Evolutionary conservation across 2,113 vertebrate species (phyloP), one percentile per base, ranked within the genome.

Genomic region (Pterophyllum scalare): DNA sequence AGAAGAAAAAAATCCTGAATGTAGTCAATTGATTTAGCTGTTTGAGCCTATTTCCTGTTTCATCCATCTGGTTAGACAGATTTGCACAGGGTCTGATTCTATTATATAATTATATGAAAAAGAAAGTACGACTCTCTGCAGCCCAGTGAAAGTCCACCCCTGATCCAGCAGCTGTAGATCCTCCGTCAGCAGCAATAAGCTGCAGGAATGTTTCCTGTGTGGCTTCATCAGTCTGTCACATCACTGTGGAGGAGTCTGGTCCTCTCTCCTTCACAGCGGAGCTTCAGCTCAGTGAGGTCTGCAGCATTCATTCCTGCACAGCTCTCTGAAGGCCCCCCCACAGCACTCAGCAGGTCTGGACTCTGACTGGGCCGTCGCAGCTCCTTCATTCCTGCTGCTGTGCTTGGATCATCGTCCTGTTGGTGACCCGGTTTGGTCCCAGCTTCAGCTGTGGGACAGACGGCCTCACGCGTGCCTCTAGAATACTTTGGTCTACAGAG

Each of bases 141-240:
- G 7, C 43, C 0, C 7, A 0, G n/a, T n/a, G n/a, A 65, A 43
- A 43, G 2, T 7, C 58, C n/a, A n/a, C n/a, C 35, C 9, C 14
- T 5, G 58, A 17, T 59, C 5, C 26, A 59, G 4, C 3, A 59
- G 14, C 58, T 59, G 3, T 31, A 28, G 58, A 38, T 1, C 35
- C 35, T 38, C 35, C 35, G 1, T 38, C 8, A 38, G 35, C 58
- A 59, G 58, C 28, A 28, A 28, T 28, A 28, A 28, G 28, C 28
- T 28, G 28, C 28, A 28, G 28, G 3, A 4, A 28, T 28, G 28
- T 28, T 28, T 28, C 28, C 28, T 28, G 28, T 28, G 28, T 28
- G 28, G 28, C 28, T 28, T 28, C 28, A 28, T 28, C 28, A 28
- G 28, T 28, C 28, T 28, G 28, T 28, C 28, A 4, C 28, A 28